Conservation (phyloP, 1,140 invertebrate genomes). For the Bemisia tabaci region DNA sequence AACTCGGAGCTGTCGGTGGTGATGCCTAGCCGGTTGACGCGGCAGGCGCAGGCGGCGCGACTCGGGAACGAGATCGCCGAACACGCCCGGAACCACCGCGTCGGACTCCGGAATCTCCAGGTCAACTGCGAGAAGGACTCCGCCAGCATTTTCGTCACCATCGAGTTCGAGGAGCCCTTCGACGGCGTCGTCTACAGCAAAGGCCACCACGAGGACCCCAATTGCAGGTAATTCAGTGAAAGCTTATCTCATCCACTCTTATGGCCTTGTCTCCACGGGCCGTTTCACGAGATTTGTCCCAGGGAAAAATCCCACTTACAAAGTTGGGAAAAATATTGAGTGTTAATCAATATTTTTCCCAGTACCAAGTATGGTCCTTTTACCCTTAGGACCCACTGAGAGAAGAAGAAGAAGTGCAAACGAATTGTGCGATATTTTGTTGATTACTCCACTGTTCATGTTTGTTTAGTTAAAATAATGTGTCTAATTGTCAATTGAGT, state of each 20-base stretch:
- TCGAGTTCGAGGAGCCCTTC: conserved; percentile 47
- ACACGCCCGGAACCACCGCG: conserved; percentile 11
- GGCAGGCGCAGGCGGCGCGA: conserved; percentile 10
- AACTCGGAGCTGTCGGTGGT: conserved; percentile 10
- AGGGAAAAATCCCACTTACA: too few relatives aligned
- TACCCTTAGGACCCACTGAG: too few relatives aligned
- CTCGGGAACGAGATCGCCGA: conserved; percentile 13
- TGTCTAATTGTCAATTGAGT: too few relatives aligned
- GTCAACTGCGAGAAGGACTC: conserved; percentile 40
- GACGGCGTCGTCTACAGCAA: conserved; percentile 61
- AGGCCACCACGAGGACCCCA: conserved; percentile 46
- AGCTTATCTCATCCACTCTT: too few relatives aligned
- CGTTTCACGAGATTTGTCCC: too few relatives aligned
- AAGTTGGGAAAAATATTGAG: too few relatives aligned
- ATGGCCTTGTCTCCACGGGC: too few relatives aligned
- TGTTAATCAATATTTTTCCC: too few relatives aligned
- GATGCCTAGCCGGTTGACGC: conserved; percentile 13
- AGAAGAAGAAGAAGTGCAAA: not conserved
- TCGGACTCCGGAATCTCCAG: conserved; percentile 38
- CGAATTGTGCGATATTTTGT: too few relatives aligned
- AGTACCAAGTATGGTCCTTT: too few relatives aligned
- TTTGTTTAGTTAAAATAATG: too few relatives aligned
- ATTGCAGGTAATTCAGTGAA: conserved; percentile 42
- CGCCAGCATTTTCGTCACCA: conserved; percentile 41
- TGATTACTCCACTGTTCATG: too few relatives aligned